Evolutionary conservation across 2,113 vertebrate genomes (phyloP).

Genomic region (Silurus glanis): DNA sequence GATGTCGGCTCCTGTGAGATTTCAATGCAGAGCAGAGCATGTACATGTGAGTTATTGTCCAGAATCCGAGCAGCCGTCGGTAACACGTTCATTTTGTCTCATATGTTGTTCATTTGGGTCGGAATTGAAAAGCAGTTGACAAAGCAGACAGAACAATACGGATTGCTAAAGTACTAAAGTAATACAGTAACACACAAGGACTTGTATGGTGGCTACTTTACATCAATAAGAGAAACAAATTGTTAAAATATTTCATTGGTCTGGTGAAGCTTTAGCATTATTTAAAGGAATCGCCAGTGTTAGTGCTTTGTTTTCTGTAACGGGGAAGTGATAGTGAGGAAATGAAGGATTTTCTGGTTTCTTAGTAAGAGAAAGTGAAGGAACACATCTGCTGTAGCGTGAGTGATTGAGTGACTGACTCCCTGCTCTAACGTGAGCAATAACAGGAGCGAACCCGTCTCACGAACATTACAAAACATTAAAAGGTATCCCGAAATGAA

Average conservation of each 20-base stretch:
- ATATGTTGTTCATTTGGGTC: slow-evolving; percentile 22
- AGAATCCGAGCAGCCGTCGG: slow-evolving; percentile 23
- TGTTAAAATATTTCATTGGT: background rate
- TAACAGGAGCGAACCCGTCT: background rate
- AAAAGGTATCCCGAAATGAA: background rate
- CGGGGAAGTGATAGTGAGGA: background rate
- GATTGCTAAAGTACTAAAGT: background rate
- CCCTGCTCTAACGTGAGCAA: too few relatives aligned
- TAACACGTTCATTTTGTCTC: background rate
- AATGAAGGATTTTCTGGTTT: background rate
- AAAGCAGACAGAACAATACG: background rate
- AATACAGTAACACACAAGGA: background rate
- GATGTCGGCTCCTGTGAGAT: slow-evolving; percentile 35
- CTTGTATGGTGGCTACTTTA: background rate
- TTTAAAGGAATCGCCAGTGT: background rate
- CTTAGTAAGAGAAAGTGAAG: background rate
- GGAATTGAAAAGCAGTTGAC: background rate
- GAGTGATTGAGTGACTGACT: background rate
- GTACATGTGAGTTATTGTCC: slow-evolving; percentile 14
- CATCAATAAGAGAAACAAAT: background rate
- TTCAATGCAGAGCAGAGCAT: slow-evolving; percentile 2
- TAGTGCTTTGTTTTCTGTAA: background rate
- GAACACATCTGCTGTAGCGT: background rate
- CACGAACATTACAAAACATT: background rate
- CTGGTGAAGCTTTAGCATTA: background rate